Conservation (phyloP, 2,888 invertebrate species). For the Drosophila fungiperda region DNA sequence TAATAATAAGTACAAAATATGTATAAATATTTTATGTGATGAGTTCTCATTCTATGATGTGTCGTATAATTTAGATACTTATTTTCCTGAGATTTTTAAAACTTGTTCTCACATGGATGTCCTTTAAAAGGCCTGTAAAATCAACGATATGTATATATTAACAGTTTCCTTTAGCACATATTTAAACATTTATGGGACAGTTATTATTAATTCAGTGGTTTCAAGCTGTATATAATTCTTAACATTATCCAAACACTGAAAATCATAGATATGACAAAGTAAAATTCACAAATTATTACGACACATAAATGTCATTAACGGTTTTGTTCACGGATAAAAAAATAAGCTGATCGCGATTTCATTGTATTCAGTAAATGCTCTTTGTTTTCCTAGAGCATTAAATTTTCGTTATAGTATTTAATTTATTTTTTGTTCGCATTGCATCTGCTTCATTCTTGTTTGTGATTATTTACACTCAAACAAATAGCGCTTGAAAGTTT, state of each 20-base stretch:
- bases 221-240: neutral
- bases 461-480: slow-evolving; percentile 78
- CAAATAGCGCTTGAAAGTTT: slow-evolving; percentile 77
- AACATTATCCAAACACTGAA: neutral
- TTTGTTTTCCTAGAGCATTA: slow-evolving; percentile 32
- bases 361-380: slow-evolving; percentile 8
- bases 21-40: neutral
- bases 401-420: slow-evolving; percentile 29
- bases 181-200: neutral
- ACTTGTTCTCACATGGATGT: neutral
- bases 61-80: neutral
- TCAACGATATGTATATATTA: neutral
- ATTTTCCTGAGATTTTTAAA: neutral
- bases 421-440: slow-evolving; percentile 1
- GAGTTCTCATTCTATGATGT: neutral
- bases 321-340: neutral
- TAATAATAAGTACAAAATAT: too few species aligned
- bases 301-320: neutral
- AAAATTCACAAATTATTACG: neutral
- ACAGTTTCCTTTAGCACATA: neutral
- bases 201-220: too few species aligned
- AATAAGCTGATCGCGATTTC: slow-evolving; percentile 3
- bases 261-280: neutral
- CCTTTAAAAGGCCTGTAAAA: neutral
- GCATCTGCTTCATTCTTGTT: slow-evolving; percentile 45